A percentile compares a stretch with the other conserved stretches of the same genome.
Conservation (phyloP, 2,888 invertebrate species). For the Eupithecia dodoneata region DNA sequence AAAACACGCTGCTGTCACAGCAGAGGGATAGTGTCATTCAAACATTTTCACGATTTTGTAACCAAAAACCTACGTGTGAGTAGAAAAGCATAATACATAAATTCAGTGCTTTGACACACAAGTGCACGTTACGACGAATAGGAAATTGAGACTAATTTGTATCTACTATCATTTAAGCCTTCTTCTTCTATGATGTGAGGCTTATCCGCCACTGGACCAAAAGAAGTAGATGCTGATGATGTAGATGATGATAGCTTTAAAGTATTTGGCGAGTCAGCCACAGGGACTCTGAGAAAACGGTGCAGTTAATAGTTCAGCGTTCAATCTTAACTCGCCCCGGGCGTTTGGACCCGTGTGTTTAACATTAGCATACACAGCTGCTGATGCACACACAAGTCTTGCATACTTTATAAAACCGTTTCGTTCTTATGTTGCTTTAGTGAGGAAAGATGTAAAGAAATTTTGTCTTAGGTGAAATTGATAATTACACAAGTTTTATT, state of each 20-base stretch:
- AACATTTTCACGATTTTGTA: too few species aligned
- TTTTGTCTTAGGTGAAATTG: background rate
- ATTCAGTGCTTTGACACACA: too few species aligned
- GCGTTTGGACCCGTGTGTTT: background rate
- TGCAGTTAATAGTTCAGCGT: background rate
- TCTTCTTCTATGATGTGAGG: background rate
- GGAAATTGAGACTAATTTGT: too few species aligned
- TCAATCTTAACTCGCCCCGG: slow-evolving; percentile 4
- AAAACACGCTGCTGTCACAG: too few species aligned
- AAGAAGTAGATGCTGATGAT: background rate
- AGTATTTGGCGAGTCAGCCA: background rate
- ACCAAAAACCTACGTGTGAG: too few species aligned
- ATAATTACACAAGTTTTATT: background rate
- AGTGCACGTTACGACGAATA: too few species aligned
- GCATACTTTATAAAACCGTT: slow-evolving; percentile 7
- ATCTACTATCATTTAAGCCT: too few species aligned
- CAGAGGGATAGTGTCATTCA: too few species aligned
- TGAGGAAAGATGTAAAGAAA: background rate
- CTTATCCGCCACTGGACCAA: background rate
- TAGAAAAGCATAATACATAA: too few species aligned
- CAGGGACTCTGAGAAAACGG: background rate
- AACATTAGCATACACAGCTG: background rate
- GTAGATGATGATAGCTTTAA: background rate
- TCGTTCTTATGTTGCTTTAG: background rate
- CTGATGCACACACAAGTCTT: background rate